phyloP scores from a whole-genome alignment of 2,797 vertebrate genomes.

The Chromis chromis region DNA sequence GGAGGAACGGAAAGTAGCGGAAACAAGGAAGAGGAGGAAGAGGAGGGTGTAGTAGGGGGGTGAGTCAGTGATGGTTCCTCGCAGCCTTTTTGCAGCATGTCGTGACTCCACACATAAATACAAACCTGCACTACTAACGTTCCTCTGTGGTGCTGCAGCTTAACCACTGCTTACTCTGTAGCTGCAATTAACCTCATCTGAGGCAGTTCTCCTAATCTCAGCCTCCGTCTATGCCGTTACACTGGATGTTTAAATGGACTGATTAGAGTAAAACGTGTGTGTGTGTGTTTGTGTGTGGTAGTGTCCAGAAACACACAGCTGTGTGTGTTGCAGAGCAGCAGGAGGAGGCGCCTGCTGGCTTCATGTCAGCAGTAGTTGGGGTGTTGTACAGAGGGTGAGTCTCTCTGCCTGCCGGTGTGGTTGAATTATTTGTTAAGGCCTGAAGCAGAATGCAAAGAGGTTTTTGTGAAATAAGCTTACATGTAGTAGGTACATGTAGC shows the following conservation, averaged over 20 bases:
- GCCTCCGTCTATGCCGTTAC: constrained; percentile 22
- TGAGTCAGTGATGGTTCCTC: constrained; percentile 68
- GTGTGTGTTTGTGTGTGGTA: constrained; percentile 46
- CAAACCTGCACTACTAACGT: constrained; percentile 29
- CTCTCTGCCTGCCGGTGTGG: constrained; percentile 47
- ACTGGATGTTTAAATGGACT: constrained; percentile 15
- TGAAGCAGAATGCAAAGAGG: neutral
- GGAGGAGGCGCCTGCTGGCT: constrained; percentile 60
- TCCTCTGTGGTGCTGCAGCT: constrained; percentile 35
- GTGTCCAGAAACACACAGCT: constrained; percentile 48
- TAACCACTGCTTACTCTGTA: constrained; percentile 28
- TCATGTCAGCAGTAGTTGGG: constrained; percentile 73
- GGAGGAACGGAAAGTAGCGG: constrained; percentile 47
- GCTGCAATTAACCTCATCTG: constrained; percentile 44
- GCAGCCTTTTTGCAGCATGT: constrained; percentile 35
- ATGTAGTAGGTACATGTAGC: neutral
- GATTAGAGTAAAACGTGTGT: constrained; percentile 17
- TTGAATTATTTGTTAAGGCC: neutral
- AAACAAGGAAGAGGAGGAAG: constrained; percentile 42
- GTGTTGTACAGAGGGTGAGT: constrained; percentile 77
- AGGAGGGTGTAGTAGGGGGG: constrained; percentile 71
- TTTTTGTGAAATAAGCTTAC: neutral
- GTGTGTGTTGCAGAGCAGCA: constrained; percentile 62
- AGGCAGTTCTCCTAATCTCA: constrained; percentile 27
- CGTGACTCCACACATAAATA: constrained; percentile 22